Evolutionary conservation across 2,888 invertebrate genomes (phyloP), one percentile per base, ranked within the genome.

Genomic region (Hedychridium roseum): DNA sequence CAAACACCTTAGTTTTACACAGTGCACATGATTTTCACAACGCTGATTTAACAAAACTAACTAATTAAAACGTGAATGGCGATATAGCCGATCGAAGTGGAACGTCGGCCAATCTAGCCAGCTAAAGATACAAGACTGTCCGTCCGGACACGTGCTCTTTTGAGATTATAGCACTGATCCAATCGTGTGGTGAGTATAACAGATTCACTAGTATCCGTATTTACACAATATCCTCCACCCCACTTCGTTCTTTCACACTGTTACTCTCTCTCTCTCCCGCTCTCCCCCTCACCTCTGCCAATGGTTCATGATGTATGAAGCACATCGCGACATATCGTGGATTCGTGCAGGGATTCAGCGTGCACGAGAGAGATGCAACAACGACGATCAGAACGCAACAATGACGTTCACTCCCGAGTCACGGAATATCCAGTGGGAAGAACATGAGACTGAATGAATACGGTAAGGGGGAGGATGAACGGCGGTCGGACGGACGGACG

Each of bases 391-490:
- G 34, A 28, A 31, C 42, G 35, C 47, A 45, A 57, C 46, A 39
- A 43, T 43, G 44, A 54, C 43, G 55, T 47, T 57, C 59, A 48
- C 57, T 56, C 50, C 14, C 31, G 49, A 50, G 58, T 52, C 52
- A 62, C 50, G 55, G 43, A 51, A 46, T 44, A 45, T 47, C 43
- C 51, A 50, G 60, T 59, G 62, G 62, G 65, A 66, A 45, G 52
- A 60, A 57, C 60, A 59, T 64, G 62, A 66, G 64, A 50, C 57
- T 62, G 53, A 61, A 64, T 62, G 64, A 69, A 65, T 59, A 61
- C 60, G 54, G 57, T 50, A 62, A 67, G 62, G 60, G 64, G 66
- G 61, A 62, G 64, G 65, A 65, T 65, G 60, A 50, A 50, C 63
- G 65, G 61, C 60, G 61, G 50, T 61, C 54, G 61, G 57, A 64